Base-by-base conservation (phyloP, 2,888 invertebrate species). In the Dynastes hyllus region DNA sequence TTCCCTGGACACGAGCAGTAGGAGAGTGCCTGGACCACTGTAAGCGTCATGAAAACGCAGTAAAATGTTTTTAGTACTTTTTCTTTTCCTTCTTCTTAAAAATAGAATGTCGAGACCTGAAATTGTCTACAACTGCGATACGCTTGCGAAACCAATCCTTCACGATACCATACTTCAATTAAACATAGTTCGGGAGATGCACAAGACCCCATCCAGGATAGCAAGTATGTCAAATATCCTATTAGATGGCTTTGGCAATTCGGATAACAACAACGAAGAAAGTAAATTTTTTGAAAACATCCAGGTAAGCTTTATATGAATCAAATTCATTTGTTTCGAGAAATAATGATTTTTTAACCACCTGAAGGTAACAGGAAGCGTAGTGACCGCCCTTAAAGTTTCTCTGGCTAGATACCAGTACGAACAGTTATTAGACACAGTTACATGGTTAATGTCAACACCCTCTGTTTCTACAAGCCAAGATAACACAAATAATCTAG, bases 111-210 rank as follows among this genome's bases (percentile, higher is more conserved):
- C 85, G 29, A 85, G 86, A 78, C 85, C 95, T 78, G 93, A 94
- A 86, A 92, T 94, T 82, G 90, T 95, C 82, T 96, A 97, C 89
- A 93, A 93, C 82, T 95, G 95, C 87, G 91, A 92, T 80, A 90
- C 92, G 76, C 91, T 92, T 80, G 96, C 96, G n/a, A 93, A 93
- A 84, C 96, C 97, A 3, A 96, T 98, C 86, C 90, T 98, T 81
- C 96, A 98, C 89, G 94, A 98, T 88, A 98, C 98, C 0, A 93
- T 95, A 76, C 90, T 98, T 78, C 94, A 94, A 83, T 90, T 98
- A 75, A 91, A 85, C 50, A 85, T 89, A 16, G 83, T 86, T 66
- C 81, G 88, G 40, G 88, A 88, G 82, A 84, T 88, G 9, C 83
- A 83, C 22, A 85, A 83, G 51, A 79, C 81, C 61, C 81, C 78